phyloP scores from a whole-genome alignment of 2,113 vertebrate species.

The Romanogobio albipinnatus region DNA sequence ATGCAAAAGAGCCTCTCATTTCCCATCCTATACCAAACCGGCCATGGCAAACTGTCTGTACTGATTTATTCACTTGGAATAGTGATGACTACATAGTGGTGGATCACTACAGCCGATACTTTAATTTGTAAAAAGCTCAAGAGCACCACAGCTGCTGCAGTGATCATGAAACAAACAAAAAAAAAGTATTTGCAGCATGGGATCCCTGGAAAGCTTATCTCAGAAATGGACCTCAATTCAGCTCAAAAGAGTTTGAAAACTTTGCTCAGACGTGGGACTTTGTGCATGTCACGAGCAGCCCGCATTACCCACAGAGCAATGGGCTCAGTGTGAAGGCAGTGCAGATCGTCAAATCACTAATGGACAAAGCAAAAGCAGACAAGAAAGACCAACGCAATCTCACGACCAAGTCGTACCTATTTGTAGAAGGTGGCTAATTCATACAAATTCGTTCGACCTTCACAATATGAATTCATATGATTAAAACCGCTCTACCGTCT shows the following conservation, averaged over 20 bases:
- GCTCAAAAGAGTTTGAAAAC: neutral
- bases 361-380: too few species aligned
- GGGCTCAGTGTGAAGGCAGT: too few species aligned
- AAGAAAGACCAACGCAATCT: too few species aligned
- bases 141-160: neutral
- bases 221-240: constrained; percentile 2
- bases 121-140: neutral
- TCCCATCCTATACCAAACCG: neutral
- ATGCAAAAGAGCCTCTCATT: neutral
- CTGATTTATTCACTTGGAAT: neutral
- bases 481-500: too few species aligned
- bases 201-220: neutral
- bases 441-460: too few species aligned
- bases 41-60: neutral
- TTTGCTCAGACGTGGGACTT: too few species aligned
- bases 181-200: neutral
- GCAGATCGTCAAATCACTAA: too few species aligned
- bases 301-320: too few species aligned
- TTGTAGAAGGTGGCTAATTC: too few species aligned
- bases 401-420: too few species aligned
- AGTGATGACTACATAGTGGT: neutral
- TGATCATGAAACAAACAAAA: neutral
- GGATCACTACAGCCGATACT: neutral
- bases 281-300: too few species aligned
- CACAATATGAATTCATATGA: too few species aligned